Evolutionary conservation across 1,140 invertebrate genomes (phyloP).

Genomic region (Bicyclus anynana): DNA sequence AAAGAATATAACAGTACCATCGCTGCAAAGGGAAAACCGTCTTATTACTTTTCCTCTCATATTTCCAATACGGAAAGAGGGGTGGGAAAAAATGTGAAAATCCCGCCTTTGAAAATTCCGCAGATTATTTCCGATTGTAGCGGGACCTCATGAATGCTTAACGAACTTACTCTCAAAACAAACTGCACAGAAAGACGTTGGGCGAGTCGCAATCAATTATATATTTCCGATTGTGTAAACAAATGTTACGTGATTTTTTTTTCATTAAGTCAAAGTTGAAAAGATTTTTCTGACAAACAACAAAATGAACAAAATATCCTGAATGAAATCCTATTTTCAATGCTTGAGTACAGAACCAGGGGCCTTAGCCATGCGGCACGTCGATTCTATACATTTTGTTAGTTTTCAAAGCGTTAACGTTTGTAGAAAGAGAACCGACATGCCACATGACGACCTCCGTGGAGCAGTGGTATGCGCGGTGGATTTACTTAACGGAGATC

Average conservation of each 20-base stretch:
- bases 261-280: not conserved
- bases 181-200: constrained; percentile 3
- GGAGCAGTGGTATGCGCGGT: too few relatives aligned
- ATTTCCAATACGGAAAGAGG: not conserved
- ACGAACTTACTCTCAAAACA: not conserved
- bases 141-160: constrained; percentile 1
- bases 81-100: not conserved
- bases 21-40: not conserved
- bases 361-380: too few relatives aligned
- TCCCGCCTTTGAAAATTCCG: not conserved
- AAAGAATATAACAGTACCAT: too few relatives aligned
- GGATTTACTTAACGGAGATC: too few relatives aligned
- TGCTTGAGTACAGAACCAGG: too few relatives aligned
- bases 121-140: not conserved
- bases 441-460: too few relatives aligned
- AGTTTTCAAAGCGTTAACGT: too few relatives aligned
- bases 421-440: too few relatives aligned
- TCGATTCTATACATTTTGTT: too few relatives aligned
- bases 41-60: not conserved
- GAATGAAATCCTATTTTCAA: too few relatives aligned
- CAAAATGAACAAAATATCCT: too few relatives aligned
- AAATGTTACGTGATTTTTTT: not conserved
- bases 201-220: not conserved
- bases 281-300: too few relatives aligned
- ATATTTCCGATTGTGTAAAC: not conserved